phyloP scores from a whole-genome alignment of 2,797 vertebrate genomes.

The Gadopsis marmoratus region DNA sequence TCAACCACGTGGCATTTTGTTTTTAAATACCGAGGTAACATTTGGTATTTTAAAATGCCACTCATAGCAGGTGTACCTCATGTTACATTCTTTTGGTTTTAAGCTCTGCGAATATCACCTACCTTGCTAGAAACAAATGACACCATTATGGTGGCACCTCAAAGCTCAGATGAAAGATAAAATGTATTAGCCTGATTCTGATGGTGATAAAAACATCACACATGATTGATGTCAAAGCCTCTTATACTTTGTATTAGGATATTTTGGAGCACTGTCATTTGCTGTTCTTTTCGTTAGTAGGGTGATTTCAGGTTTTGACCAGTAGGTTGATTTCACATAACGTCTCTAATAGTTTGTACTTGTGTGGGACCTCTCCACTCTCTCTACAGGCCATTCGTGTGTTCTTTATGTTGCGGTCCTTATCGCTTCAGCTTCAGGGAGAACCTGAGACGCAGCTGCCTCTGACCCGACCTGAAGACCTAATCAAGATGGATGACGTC shows the following conservation, averaged over 20 bases:
- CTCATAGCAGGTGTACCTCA: not conserved
- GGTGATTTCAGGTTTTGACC: not conserved
- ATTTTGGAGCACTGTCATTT: not conserved
- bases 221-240: not conserved
- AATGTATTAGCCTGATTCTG: not conserved
- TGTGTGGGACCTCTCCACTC: conserved; percentile 12
- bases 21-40: not conserved
- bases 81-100: not conserved
- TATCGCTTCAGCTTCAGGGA: conserved; percentile 91
- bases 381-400: conserved; percentile 93
- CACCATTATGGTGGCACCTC: not conserved
- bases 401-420: conserved; percentile 95
- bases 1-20: not conserved
- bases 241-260: not conserved
- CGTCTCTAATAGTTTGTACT: not conserved
- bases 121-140: not conserved
- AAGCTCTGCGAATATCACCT: not conserved
- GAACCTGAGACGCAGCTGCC: conserved; percentile 96
- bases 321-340: not conserved
- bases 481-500: conserved; percentile 97
- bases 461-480: conserved; percentile 93
- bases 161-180: not conserved
- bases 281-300: not conserved
- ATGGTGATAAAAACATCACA: not conserved
- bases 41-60: not conserved